phyloP scores from a whole-genome alignment of 2,888 invertebrate species.

The Machimus atricapillus region DNA sequence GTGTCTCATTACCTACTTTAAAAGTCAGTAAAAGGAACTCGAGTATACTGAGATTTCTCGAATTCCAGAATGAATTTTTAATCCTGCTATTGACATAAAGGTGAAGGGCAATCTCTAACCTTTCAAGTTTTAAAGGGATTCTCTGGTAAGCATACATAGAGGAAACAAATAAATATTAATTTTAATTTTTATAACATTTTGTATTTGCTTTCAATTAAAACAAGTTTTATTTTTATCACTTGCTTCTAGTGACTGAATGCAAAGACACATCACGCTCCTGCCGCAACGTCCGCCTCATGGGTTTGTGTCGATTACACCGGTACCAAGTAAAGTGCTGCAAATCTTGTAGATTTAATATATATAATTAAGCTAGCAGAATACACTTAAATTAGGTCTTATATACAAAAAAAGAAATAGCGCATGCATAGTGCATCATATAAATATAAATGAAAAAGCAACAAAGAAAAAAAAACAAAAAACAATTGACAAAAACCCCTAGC shows the following conservation, averaged over 20 bases:
- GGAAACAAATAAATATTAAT: too few species aligned
- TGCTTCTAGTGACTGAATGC: constrained; percentile 70
- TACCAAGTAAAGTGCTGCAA: constrained; percentile 89
- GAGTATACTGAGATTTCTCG: too few species aligned
- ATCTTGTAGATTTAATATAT: constrained; percentile 68
- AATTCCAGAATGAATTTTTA: neutral
- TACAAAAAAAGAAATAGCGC: neutral
- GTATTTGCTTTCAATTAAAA: neutral
- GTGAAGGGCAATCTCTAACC: too few species aligned
- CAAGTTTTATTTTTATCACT: constrained; percentile 18
- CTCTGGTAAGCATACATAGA: too few species aligned
- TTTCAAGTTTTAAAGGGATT: too few species aligned
- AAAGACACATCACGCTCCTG: constrained; percentile 85
- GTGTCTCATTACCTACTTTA: too few species aligned
- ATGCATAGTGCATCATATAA: neutral
- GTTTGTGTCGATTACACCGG: constrained; percentile 83
- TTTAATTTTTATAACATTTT: too few species aligned
- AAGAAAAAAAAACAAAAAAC: constrained; percentile 9
- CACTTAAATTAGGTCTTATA: neutral
- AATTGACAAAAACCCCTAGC: neutral
- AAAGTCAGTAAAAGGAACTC: too few species aligned
- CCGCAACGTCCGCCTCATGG: constrained; percentile 85
- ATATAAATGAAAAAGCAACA: neutral
- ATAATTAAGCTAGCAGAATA: constrained; percentile 39
- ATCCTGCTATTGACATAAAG: neutral